Evolutionary conservation across 2,888 invertebrate genomes (phyloP).

Genomic region (Galeruca laticollis): DNA sequence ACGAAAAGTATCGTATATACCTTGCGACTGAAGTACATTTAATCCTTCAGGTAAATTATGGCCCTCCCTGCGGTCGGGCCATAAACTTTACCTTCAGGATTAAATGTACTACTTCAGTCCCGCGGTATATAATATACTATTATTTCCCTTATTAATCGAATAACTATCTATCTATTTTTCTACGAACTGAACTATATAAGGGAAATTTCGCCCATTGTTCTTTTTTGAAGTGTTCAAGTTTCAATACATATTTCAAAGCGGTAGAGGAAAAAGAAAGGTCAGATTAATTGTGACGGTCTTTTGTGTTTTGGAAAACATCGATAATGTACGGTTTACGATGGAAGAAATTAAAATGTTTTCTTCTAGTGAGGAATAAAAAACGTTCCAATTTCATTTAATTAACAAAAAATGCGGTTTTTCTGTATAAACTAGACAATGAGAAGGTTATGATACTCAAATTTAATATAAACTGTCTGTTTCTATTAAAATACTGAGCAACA

Average conservation of each 20-base stretch:
- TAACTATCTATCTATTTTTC: background rate
- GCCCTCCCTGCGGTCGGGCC: too few relatives aligned
- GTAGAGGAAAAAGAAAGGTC: conserved; percentile 15
- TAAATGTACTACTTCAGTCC: too few relatives aligned
- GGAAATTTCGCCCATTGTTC: conserved; percentile 5
- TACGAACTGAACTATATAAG: background rate
- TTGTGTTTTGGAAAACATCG: conserved; percentile 15
- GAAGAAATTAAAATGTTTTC: background rate
- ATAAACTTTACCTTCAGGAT: too few relatives aligned
- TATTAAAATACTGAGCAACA: too few relatives aligned
- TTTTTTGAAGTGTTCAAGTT: conserved; percentile 5
- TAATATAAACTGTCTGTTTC: too few relatives aligned
- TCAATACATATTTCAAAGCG: conserved; percentile 14
- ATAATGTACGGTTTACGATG: background rate
- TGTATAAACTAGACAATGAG: too few relatives aligned
- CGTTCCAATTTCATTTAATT: background rate
- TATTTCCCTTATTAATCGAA: background rate
- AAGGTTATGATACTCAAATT: too few relatives aligned
- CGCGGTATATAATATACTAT: too few relatives aligned
- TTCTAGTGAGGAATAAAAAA: background rate
- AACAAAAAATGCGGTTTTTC: too few relatives aligned
- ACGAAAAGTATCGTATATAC: too few relatives aligned
- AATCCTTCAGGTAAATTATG: too few relatives aligned
- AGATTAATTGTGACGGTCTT: conserved; percentile 20
- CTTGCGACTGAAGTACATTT: too few relatives aligned